Base-by-base conservation (phyloP, 2,797 vertebrate species). In the Brachyalestes nurse region DNA sequence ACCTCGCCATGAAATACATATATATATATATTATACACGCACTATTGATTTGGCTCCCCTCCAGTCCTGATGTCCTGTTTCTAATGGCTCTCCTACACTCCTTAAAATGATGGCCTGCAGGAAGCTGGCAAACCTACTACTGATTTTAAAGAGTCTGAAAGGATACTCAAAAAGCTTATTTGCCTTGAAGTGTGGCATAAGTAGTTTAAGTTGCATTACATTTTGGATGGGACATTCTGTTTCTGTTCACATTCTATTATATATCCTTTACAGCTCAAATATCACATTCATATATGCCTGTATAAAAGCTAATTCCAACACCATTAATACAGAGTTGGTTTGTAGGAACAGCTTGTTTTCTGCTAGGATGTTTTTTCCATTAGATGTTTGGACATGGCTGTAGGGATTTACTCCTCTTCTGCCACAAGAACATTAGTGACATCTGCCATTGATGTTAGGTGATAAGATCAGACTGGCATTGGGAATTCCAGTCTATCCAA, bases 21-120 rank as follows among this genome's bases (percentile, higher is more conserved):
- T 34, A 34, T 34, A 34, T 34, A 34, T 34, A 34, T 34, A 34
- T 34, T 34, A 34, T 34, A 2, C 5, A 34, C 28, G 75, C 8
- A 19, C 61, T 64, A 70, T 76, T 40, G 79, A 76, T 76, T 71
- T 55, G 58, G 14, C 73, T 71, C 55, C 42, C 64, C 61, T 73
- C 72, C n/a, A 58, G 21, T 76, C 58, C 53, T 6, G 19, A n/a
- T 28, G 47, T 16, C 12, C n/a, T 55, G 49, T n/a, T 25, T 23
- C 47, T 71, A 51, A 51, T 51, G 21, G 19, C 49, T 57, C 61
- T 74, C 51, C 57, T 45, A 12, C 28, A 62, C 17, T 64, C 7
- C 6, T 42, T 34, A 75, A 60, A 75, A 7, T 34, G 78, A 70
- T 62, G 57, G 23, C 55, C 49, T 70, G 42, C 72, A 69, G 67